Percentiles rank a stretch among this genome's conserved stretches.
These are phyloP conservation scores for Hartigia nigra DNA, from an alignment of 2,888 invertebrate genomes.

Conservation along the genomic window DNA sequence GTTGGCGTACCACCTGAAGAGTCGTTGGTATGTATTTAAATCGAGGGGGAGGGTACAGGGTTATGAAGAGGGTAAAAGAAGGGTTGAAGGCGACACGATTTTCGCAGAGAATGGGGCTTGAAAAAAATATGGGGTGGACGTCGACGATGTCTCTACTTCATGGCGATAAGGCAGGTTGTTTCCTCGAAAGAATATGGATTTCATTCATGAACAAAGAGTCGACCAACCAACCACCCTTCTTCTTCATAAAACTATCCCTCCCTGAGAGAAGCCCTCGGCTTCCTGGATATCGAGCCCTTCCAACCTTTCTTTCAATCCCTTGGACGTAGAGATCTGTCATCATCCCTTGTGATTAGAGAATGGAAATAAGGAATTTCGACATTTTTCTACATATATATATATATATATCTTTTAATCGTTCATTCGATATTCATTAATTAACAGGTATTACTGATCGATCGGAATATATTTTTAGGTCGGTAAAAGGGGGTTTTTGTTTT, in stretches of 20 bases:
- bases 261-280: background rate
- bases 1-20: background rate
- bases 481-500: too few relatives aligned
- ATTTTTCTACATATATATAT: too few relatives aligned
- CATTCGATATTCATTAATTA: too few relatives aligned
- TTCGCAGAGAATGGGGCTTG: background rate
- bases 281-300: background rate
- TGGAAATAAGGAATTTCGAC: too few relatives aligned
- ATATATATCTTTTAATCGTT: too few relatives aligned
- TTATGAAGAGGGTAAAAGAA: background rate
- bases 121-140: background rate
- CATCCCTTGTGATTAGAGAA: too few relatives aligned
- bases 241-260: background rate
- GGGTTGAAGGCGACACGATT: background rate
- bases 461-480: too few relatives aligned
- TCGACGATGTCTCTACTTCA: conserved; percentile 36
- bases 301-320: background rate
- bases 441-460: background rate
- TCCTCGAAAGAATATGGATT: conserved; percentile 59
- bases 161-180: conserved; percentile 52
- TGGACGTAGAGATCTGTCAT: background rate
- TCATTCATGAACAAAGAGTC: conserved; percentile 50
- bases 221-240: conserved; percentile 7
- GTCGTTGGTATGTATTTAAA: background rate
- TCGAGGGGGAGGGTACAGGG: background rate